A percentile compares a stretch with the other conserved stretches of the same genome.
These are phyloP conservation scores for Seira musarum DNA, from an alignment of 2,888 invertebrate genomes.

Conservation along the genomic window DNA sequence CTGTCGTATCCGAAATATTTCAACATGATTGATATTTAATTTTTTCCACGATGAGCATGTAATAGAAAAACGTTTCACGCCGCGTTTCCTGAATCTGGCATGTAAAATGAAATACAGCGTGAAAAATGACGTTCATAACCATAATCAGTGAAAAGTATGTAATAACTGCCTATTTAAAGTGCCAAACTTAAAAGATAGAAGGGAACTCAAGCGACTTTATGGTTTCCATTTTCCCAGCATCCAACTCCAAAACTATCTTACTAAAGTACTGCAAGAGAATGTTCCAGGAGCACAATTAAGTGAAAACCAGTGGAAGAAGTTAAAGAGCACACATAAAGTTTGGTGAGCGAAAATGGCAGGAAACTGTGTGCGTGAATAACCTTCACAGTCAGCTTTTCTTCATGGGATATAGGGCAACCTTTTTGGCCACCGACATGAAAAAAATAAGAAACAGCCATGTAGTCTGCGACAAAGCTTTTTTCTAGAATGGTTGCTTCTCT, in stretches of 20 bases:
- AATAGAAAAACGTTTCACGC: not conserved
- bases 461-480: not conserved
- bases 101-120: not conserved
- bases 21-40: not conserved
- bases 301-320: not conserved
- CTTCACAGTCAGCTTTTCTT: constrained; percentile 15
- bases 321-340: not conserved
- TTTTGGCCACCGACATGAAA: constrained; percentile 23
- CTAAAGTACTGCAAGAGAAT: no score
- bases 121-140: not conserved
- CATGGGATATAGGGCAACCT: not conserved
- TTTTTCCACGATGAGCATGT: no score
- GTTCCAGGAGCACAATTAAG: not conserved
- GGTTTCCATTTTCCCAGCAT: not conserved
- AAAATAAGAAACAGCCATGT: constrained; percentile 6
- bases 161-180: not conserved
- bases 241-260: no score
- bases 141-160: not conserved
- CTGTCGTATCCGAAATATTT: not conserved
- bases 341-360: not conserved
- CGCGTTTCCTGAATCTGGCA: not conserved
- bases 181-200: not conserved
- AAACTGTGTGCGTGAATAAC: constrained; percentile 41
- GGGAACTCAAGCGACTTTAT: not conserved
- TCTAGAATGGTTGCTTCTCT: not conserved